These are phyloP conservation scores for Bradypodion pumilum DNA, from an alignment of 2,797 vertebrate genomes.

Conservation along the genomic window DNA sequence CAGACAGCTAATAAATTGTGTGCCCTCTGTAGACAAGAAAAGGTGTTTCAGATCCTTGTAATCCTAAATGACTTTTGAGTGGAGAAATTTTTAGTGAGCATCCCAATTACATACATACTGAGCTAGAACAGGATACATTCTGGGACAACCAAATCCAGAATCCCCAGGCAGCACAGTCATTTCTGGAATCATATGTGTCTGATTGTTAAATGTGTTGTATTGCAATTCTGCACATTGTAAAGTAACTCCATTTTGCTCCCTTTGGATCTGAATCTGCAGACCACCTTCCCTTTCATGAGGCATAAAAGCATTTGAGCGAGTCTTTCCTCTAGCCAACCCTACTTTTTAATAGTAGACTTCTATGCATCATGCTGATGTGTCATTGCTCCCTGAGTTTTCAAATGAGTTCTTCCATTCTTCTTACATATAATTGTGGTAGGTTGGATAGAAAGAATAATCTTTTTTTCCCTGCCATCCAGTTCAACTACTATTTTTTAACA, in stretches of 20 bases:
- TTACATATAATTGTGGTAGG: neutral
- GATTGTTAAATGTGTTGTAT: neutral
- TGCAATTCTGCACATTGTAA: neutral
- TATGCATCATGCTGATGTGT: too few species aligned
- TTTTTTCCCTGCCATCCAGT: neutral
- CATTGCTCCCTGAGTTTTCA: too few species aligned
- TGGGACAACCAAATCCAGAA: neutral
- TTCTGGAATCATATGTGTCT: neutral
- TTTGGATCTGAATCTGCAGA: neutral
- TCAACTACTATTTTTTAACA: neutral
- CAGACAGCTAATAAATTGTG: too few species aligned
- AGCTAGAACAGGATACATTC: too few species aligned
- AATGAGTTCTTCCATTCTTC: too few species aligned
- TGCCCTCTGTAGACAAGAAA: too few species aligned
- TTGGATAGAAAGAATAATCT: neutral
- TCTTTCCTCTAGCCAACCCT: neutral
- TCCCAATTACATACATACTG: too few species aligned
- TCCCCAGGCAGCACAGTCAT: neutral
- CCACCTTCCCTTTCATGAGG: neutral
- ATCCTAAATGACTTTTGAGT: too few species aligned
- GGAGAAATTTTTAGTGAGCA: too few species aligned
- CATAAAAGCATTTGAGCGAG: neutral
- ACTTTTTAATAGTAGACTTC: too few species aligned
- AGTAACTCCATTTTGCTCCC: neutral
- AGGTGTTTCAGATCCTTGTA: too few species aligned